Conservation (phyloP, 64 coral and sea anemone species). For the Stylophora pistillata region DNA sequence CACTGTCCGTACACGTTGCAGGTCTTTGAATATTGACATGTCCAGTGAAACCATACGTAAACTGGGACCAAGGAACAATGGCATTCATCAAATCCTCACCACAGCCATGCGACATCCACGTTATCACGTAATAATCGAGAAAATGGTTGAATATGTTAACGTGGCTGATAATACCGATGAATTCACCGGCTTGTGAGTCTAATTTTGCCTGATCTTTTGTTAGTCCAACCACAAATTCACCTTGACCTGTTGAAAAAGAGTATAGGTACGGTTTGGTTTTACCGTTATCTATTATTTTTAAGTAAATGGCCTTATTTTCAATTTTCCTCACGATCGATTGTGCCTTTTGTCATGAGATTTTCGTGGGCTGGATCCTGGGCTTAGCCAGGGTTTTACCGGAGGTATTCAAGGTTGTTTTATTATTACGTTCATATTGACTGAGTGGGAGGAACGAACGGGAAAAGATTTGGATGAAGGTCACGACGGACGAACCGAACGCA, state of each 20-base stretch:
- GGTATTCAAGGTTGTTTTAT: too few species aligned
- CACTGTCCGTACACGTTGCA: constrained; percentile 13
- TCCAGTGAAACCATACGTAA: constrained; percentile 12
- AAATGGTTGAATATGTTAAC: constrained; percentile 24
- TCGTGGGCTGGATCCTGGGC: too few species aligned
- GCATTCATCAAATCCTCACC: neutral
- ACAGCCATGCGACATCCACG: constrained; percentile 23
- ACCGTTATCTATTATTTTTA: neutral
- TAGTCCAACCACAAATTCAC: constrained; percentile 53
- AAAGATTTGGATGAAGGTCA: too few species aligned
- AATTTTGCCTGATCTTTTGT: constrained; percentile 12
- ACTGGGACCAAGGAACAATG: constrained; percentile 24
- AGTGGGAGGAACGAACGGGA: too few species aligned
- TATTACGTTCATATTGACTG: too few species aligned
- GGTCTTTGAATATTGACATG: neutral
- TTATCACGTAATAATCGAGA: neutral
- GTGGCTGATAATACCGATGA: constrained; percentile 41
- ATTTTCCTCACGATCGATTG: too few species aligned
- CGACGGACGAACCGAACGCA: too few species aligned
- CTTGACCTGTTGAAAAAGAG: constrained; percentile 16
- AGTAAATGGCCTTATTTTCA: neutral
- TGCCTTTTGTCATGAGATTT: too few species aligned
- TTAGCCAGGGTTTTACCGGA: too few species aligned
- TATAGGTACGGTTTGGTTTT: neutral
- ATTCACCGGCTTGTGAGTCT: constrained; percentile 24